Evolutionary conservation across 2,888 invertebrate species (phyloP), one percentile per base, ranked within the genome.

Genomic region (Noctua janthina): DNA sequence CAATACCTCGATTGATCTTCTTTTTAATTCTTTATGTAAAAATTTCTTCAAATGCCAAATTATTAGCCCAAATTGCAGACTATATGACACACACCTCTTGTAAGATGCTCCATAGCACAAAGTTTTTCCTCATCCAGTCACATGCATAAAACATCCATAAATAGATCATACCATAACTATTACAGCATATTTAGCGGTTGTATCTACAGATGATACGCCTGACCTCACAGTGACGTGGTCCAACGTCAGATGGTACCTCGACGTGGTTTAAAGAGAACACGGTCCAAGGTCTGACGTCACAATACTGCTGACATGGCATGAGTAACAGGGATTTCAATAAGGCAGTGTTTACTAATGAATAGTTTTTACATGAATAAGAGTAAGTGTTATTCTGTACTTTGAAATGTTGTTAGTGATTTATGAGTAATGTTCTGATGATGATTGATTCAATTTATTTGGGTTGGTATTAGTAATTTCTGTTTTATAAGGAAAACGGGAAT

Each of bases 221-320:
- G 90, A 92, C 90, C 84, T 91, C 91, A 92, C 69, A 54, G 74
- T 90, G 90, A 92, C 91, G 87, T 81, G 29, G 8, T 23, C 10
- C 46, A 64, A 83, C 79, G 77, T 85, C 89, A 81, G 71, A 75
- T 79, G 51, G 73, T 70, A 69, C 39, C 56, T 64, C 56, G 8
- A 43, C 13, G 64, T 13, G 74, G 74, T 80, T 81, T 74, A 79
- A 68, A 77, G 71, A 66, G 75, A 66, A 82, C 69, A 66, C 54
- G 13, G 68, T 68, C 17, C 23, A 43, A 39, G 39, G 13, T 73
- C 66, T 89, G 80, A 85, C 84, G 89, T 83, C 83, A 82, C 49
- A 23, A 20, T 7, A 20, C 62, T 46, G 17, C 59, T 66, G 51
- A n/a, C 59, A 59, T 84, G 51, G 54, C 10, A 56, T 59, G 82